These are phyloP conservation scores for Pteropus alecto DNA, from an alignment of 2,113 vertebrate species.

Conservation along the genomic window DNA sequence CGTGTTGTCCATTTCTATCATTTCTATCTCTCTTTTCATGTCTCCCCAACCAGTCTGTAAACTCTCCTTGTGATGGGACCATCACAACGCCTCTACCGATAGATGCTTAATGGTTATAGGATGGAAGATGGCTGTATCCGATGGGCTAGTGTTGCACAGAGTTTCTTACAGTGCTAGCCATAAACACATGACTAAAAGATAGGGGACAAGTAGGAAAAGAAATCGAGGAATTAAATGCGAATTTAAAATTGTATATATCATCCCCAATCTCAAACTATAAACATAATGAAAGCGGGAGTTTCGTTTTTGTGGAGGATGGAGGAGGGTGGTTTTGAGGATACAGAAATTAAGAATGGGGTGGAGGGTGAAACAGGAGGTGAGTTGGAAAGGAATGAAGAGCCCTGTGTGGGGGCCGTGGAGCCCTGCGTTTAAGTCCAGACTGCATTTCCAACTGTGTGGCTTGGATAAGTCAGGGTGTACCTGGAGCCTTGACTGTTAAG, in stretches of 20 bases:
- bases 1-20: neutral
- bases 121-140: too few species aligned
- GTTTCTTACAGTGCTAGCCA: neutral
- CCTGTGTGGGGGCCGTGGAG: neutral
- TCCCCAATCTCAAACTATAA: neutral
- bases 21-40: neutral
- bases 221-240: neutral
- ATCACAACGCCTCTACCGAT: neutral
- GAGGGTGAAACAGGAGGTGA: neutral
- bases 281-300: neutral
- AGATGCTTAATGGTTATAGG: neutral
- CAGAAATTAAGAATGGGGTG: neutral
- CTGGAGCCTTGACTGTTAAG: neutral
- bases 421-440: neutral
- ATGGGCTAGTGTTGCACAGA: neutral
- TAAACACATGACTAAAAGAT: neutral
- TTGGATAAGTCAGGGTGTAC: neutral
- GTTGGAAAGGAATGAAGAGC: neutral
- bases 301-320: neutral
- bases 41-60: neutral
- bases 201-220: neutral
- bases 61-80: neutral
- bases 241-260: neutral
- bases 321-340: too few species aligned
- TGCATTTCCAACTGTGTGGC: neutral